A percentile compares a stretch with the other conserved stretches of the same genome.
phyloP scores from a whole-genome alignment of 2,888 invertebrate species.

The Polydrusus cervinus region DNA sequence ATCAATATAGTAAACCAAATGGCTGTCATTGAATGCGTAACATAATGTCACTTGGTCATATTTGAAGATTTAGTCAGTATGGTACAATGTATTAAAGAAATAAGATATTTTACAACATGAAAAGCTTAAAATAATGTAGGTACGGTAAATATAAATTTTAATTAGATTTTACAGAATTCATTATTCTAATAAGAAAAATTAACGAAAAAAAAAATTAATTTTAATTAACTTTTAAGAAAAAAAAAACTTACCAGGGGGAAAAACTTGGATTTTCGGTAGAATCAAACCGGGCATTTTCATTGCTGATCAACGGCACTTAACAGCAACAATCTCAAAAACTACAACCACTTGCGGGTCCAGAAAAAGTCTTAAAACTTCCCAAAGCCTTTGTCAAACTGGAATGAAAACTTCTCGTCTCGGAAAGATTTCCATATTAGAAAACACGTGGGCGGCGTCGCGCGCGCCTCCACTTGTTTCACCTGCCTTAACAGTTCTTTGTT shows the following conservation, averaged over 20 bases:
- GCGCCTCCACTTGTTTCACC: slow-evolving; percentile 56
- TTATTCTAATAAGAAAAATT: no score
- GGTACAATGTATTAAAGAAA: no score
- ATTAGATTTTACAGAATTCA: no score
- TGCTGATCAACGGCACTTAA: slow-evolving; percentile 4
- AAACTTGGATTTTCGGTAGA: slow-evolving; percentile 19
- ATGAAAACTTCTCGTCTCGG: slow-evolving; percentile 10
- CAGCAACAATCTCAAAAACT: neutral
- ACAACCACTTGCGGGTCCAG: slow-evolving; percentile 16
- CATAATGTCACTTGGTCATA: no score
- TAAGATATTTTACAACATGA: no score
- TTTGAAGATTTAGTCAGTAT: no score
- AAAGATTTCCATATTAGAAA: slow-evolving; percentile 36
- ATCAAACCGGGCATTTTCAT: slow-evolving; percentile 30
- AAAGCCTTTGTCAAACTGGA: slow-evolving; percentile 43
- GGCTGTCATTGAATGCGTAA: no score
- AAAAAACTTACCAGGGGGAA: slow-evolving; percentile 37
- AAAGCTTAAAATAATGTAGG: no score
- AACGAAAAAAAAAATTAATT: no score
- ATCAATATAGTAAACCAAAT: no score
- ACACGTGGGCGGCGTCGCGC: slow-evolving; percentile 63
- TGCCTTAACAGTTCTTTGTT: slow-evolving; percentile 28
- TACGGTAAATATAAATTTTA: no score
- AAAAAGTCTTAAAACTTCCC: slow-evolving; percentile 38
- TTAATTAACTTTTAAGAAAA: no score